Percentiles rank a stretch among this genome's conserved stretches.
phyloP scores from a whole-genome alignment of 1,140 invertebrate genomes.

The Brachionus asplanchnoidis region DNA sequence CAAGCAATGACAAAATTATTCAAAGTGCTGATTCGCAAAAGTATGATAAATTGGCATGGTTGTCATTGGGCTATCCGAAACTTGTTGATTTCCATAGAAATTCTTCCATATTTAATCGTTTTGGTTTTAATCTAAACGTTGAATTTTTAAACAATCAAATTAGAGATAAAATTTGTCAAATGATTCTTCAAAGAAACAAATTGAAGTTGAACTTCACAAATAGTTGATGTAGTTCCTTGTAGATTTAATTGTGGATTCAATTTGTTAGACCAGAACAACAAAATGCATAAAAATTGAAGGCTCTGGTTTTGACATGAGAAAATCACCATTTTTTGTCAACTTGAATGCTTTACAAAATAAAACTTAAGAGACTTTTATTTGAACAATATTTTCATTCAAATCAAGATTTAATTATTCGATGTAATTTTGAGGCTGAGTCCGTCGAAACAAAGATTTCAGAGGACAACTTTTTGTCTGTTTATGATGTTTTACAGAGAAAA shows the following conservation, averaged over 20 bases:
- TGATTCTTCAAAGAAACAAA: not conserved
- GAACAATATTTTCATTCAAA: not conserved
- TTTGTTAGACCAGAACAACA: not conserved
- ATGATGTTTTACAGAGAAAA: no score
- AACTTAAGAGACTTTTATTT: not conserved
- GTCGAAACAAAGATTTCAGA: no score
- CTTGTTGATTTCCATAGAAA: no score
- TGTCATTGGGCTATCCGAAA: no score
- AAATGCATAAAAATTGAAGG: not conserved
- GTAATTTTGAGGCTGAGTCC: not conserved
- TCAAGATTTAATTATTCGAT: not conserved
- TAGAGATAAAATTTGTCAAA: not conserved
- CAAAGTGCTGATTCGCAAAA: no score
- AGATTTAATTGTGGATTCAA: not conserved
- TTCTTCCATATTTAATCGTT: not conserved
- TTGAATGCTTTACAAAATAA: not conserved
- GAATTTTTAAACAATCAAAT: not conserved
- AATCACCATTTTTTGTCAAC: not conserved
- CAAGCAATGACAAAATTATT: no score
- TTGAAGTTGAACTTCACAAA: not conserved
- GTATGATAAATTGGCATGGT: no score
- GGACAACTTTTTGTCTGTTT: no score
- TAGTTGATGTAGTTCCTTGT: not conserved
- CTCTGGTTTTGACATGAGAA: not conserved
- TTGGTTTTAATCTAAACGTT: not conserved